These are phyloP conservation scores for Zaprionus camerounensis DNA, from an alignment of 1,140 invertebrate genomes.

Conservation along the genomic window DNA sequence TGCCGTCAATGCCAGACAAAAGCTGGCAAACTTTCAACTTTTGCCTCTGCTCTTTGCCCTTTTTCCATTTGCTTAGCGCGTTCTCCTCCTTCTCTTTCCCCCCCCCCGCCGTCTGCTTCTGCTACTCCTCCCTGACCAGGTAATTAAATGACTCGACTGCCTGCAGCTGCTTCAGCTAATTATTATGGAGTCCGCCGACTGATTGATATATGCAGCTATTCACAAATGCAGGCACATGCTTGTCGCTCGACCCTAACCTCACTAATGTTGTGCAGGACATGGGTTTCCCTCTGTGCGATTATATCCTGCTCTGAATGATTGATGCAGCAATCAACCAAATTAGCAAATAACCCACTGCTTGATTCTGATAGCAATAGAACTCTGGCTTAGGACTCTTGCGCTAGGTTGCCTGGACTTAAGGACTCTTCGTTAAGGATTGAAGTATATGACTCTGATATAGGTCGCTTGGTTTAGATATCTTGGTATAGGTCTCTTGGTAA, in stretches of 20 bases:
- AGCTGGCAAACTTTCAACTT: slow-evolving; percentile 50
- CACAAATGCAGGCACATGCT: background rate
- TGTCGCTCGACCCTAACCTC: background rate
- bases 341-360: background rate
- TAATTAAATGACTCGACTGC: slow-evolving; percentile 75
- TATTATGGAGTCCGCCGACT: slow-evolving; percentile 23
- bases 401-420: too few species aligned
- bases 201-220: slow-evolving; percentile 17
- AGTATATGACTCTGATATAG: too few species aligned
- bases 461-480: too few species aligned
- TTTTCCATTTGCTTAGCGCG: slow-evolving; percentile 25
- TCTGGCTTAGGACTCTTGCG: too few species aligned
- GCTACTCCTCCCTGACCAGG: slow-evolving; percentile 20
- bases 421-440: too few species aligned
- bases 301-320: background rate
- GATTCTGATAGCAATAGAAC: background rate
- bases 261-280: background rate
- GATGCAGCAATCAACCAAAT: background rate
- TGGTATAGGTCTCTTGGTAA: too few species aligned
- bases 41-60: slow-evolving; percentile 34
- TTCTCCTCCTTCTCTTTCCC: background rate
- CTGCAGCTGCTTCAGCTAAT: slow-evolving; percentile 21
- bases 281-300: background rate
- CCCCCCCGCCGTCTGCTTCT: background rate
- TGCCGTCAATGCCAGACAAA: slow-evolving; percentile 34